Base-by-base conservation (phyloP, 1,140 invertebrate genomes). In the Dinoponera quadriceps region DNA sequence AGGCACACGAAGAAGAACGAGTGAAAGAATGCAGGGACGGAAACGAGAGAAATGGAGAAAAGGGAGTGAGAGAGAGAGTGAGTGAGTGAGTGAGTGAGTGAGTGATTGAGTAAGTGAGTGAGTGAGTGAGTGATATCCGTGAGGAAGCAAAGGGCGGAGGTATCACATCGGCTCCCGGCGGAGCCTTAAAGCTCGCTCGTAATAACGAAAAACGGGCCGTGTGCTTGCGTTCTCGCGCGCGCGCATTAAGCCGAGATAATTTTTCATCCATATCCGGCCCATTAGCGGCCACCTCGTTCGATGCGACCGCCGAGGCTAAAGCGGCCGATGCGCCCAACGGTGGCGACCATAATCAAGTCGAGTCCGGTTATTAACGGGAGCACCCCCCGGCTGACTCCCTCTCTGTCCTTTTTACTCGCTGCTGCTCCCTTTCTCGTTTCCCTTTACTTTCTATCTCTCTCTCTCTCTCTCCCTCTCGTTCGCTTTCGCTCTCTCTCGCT, bases 191-290 rank as follows among this genome's bases (percentile, higher is more conserved):
- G 25, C 29, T 59, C 49, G 4, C 27, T 29, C 75, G 62, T 89
- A 87, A 89, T 84, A 80, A 85, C 82, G 74, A 87, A 88, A 89
- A 87, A 87, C 82, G 88, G n/a, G 69, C n/a, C 65, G 62, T 38
- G 63, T 38, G 75, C 63, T 44, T 9, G 69, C 51, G 38, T 9
- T 44, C 38, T 66, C 11, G 84, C 57, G 49, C n/a, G 57, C 54
- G 78, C 11, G 80, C 88, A 87, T 89, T 89, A 89, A 85, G 83
- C 82, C 77, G 73, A 62, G 88, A 86, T 85, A 89, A 89, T 89
- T 89, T 89, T 87, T 89, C 88, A 85, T 85, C 88, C 87, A 75
- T 86, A 87, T 89, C 85, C 85, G 82, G 62, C 68, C 83, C 88
- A 89, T 89, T 89, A 86, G 84, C 84, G 66, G 48, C 51, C 49